Conservation (phyloP, 2,797 vertebrate genomes). For the Acridotheres tristis region DNA sequence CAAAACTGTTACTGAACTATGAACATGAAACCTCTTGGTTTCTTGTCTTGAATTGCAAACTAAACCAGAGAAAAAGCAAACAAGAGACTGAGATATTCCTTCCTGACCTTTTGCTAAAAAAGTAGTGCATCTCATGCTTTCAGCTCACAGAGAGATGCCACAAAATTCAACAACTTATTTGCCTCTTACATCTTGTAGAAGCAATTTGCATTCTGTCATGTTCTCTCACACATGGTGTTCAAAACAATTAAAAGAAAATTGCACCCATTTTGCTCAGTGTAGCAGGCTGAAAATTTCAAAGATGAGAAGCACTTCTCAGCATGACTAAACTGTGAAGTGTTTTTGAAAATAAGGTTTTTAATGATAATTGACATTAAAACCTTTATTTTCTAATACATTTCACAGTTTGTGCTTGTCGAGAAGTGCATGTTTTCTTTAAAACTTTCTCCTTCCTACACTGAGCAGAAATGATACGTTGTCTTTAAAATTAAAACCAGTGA, state of each 20-base stretch:
- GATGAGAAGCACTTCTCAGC: constrained; percentile 67
- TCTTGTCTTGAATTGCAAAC: neutral
- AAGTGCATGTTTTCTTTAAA: constrained; percentile 53
- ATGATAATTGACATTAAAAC: constrained; percentile 70
- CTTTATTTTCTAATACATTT: constrained; percentile 68
- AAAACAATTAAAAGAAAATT: constrained; percentile 75
- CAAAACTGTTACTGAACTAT: neutral
- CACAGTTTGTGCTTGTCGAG: constrained; percentile 37
- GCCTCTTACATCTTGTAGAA: constrained; percentile 36
- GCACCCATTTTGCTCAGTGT: constrained; percentile 59
- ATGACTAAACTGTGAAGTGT: constrained; percentile 63
- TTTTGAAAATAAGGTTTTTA: constrained; percentile 68
- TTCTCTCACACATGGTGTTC: constrained; percentile 64
- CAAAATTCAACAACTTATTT: constrained; percentile 18
- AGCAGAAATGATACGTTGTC: constrained; percentile 19
- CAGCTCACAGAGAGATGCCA: constrained; percentile 6
- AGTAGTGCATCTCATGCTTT: neutral
- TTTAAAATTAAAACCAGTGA: constrained; percentile 18
- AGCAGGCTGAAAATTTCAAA: constrained; percentile 65
- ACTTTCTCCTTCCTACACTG: constrained; percentile 27
- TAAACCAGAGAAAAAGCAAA: neutral
- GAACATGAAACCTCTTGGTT: neutral
- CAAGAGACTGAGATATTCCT: neutral
- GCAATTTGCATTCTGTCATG: constrained; percentile 71
- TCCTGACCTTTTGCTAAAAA: neutral